These are phyloP conservation scores for Pelobates cultripes DNA, from an alignment of 2,797 vertebrate species.

Conservation along the genomic window DNA sequence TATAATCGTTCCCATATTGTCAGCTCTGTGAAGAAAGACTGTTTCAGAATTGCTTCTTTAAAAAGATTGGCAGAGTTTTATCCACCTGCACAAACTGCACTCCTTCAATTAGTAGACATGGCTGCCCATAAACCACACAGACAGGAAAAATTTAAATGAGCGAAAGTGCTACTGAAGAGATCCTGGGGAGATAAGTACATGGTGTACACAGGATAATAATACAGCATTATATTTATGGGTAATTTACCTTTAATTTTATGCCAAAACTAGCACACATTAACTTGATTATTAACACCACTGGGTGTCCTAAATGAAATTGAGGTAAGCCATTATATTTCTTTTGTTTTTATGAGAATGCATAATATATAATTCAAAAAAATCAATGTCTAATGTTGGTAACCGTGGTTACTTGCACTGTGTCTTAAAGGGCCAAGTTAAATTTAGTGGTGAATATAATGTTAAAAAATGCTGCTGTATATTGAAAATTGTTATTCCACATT, in stretches of 20 bases:
- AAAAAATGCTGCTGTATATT: too few species aligned
- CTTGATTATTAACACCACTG: not conserved
- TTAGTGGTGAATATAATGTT: too few species aligned
- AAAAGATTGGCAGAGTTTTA: not conserved
- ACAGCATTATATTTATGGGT: not conserved
- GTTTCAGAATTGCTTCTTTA: constrained; percentile 6
- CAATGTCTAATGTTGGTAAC: not conserved
- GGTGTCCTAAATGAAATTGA: not conserved
- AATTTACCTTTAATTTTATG: not conserved
- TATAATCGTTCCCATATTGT: too few species aligned
- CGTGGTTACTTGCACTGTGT: not conserved
- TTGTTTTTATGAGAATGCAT: not conserved
- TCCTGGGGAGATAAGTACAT: not conserved
- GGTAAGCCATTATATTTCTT: not conserved
- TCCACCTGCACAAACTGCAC: too few species aligned
- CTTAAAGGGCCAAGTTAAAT: too few species aligned
- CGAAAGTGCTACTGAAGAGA: not conserved
- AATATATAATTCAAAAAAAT: not conserved
- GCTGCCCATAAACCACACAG: not conserved
- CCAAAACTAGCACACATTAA: not conserved
- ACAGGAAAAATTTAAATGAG: not conserved
- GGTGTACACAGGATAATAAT: not conserved
- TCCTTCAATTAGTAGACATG: not conserved
- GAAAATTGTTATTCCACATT: too few species aligned
- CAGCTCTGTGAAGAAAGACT: too few species aligned